These are phyloP conservation scores for Chalcis sispes DNA, from an alignment of 2,888 invertebrate species.

Conservation along the genomic window DNA sequence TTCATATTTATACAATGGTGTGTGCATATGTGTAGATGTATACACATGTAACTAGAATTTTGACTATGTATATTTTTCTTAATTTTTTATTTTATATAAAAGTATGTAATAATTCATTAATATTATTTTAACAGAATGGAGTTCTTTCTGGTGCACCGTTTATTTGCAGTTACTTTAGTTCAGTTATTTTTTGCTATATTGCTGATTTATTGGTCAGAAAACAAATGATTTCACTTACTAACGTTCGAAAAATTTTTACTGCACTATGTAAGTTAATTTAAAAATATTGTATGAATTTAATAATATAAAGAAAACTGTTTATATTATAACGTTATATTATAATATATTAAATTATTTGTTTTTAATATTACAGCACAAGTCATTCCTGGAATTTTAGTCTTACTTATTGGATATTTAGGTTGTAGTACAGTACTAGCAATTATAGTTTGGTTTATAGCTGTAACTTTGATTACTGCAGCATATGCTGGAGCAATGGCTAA, in stretches of 20 bases:
- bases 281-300: neutral
- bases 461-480: conserved; percentile 83
- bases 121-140: conserved; percentile 79
- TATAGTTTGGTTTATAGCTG: conserved; percentile 83
- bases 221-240: conserved; percentile 80
- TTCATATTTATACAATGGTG: too few species aligned
- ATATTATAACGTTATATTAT: neutral
- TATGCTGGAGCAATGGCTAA: conserved; percentile 87
- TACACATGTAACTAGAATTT: too few species aligned
- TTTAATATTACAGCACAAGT: conserved; percentile 79
- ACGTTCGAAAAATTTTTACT: conserved; percentile 83
- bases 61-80: neutral
- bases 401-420: conserved; percentile 82
- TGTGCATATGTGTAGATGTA: too few species aligned
- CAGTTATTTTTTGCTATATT: conserved; percentile 83
- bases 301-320: neutral
- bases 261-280: conserved; percentile 76
- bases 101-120: neutral
- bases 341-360: neutral
- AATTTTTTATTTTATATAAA: conserved; percentile 1
- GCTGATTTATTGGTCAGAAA: conserved; percentile 81
- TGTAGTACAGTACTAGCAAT: conserved; percentile 79
- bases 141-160: conserved; percentile 83
- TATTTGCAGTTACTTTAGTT: conserved; percentile 83
- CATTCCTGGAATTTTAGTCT: conserved; percentile 81